Base-by-base conservation (phyloP, 1,140 invertebrate genomes). In the Aplysia californica region DNA sequence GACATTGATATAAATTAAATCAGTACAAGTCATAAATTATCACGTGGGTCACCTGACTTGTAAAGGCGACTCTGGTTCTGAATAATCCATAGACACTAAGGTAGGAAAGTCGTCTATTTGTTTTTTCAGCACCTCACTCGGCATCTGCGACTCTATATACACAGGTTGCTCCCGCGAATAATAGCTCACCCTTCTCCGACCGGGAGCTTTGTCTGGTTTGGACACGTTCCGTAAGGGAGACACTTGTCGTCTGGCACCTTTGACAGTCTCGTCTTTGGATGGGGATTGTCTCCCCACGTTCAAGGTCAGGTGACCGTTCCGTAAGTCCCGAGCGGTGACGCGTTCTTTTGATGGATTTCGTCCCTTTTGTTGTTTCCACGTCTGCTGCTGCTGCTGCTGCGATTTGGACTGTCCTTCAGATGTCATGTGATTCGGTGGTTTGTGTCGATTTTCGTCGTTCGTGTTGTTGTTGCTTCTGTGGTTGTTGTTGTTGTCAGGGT, bases 21-120 rank as follows among this genome's bases (percentile, higher is more conserved):
- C n/a, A n/a, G n/a, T n/a, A n/a, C n/a, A n/a, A n/a, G n/a, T n/a
- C n/a, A n/a, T n/a, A n/a, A n/a, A n/a, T n/a, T n/a, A n/a, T n/a
- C n/a, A n/a, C n/a, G n/a, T n/a, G n/a, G n/a, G n/a, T 50, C 44
- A 50, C 44, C 44, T 50, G 44, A 61, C 58, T 61, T 61, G 58
- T 18, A 23, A 26, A 6, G 58, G 26, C 6, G 58, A 18, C 58
- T 20, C 20, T 6, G 20, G 10, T 10, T 61, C 58, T 10, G 58
- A 61, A 61, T 61, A 61, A 20, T 61, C 58, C 58, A 61, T 61
- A 29, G 58, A 61, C 18, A 61, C 58, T 26, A 61, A 26, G 15
- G 58, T 61, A 29, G 58, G 58, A 61, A 61, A 61, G 29, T 61
- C 29, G 10, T 61, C 58, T 23, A 61, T 61, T 26, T 61, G 58